Evolutionary conservation across 2,888 invertebrate genomes (phyloP).

Genomic region (Brenthis hecate): DNA sequence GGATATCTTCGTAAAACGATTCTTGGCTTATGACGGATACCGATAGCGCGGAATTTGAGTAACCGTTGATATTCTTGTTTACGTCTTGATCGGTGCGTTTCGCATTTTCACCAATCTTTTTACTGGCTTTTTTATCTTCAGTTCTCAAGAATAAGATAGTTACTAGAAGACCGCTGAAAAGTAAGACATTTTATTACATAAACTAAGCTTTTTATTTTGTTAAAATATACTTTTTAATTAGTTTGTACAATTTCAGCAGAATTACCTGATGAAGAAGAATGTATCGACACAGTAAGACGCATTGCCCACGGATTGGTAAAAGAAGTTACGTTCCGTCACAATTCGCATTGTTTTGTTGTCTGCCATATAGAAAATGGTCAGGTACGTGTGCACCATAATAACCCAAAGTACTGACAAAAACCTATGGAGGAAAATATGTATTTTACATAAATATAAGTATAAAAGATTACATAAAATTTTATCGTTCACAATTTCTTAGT

Average conservation of each 20-base stretch:
- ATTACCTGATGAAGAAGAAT: slow-evolving; percentile 92
- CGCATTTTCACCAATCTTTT: slow-evolving; percentile 49
- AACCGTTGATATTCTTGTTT: slow-evolving; percentile 74
- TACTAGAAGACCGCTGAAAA: slow-evolving; percentile 86
- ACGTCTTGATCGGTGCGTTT: slow-evolving; percentile 57
- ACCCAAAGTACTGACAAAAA: slow-evolving; percentile 92
- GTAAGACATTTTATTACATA: slow-evolving; percentile 27
- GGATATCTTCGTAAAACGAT: slow-evolving; percentile 71
- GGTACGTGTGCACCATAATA: slow-evolving; percentile 92
- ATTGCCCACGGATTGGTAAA: slow-evolving; percentile 92
- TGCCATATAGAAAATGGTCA: slow-evolving; percentile 90
- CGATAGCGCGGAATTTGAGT: slow-evolving; percentile 68
- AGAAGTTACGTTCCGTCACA: slow-evolving; percentile 88
- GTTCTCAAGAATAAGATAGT: slow-evolving; percentile 87
- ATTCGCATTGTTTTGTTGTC: slow-evolving; percentile 88
- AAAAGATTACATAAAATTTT: no score
- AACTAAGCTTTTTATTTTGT: neutral
- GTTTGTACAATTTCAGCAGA: neutral
- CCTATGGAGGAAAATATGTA: slow-evolving; percentile 48
- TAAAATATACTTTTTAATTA: neutral
- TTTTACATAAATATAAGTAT: no score
- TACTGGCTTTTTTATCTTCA: slow-evolving; percentile 76
- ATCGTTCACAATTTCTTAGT: no score
- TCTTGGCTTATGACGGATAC: slow-evolving; percentile 74
- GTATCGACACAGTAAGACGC: slow-evolving; percentile 93